Percentiles rank a stretch among this genome's conserved stretches.
These are phyloP conservation scores for Aratinga solstitialis DNA, from an alignment of 2,797 vertebrate genomes.

Conservation along the genomic window DNA sequence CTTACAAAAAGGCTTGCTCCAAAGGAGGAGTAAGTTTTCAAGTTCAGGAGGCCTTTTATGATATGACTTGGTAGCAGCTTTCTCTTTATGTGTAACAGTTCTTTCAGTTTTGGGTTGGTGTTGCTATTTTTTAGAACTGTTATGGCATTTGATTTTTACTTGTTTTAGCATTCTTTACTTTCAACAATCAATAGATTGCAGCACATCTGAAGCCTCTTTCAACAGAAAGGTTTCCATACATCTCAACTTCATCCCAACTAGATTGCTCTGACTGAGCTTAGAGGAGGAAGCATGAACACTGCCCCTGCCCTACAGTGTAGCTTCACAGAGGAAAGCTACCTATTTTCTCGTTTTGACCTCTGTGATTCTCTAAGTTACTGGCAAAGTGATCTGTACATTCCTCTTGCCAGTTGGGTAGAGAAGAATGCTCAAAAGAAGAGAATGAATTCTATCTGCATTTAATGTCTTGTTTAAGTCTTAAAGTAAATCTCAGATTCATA, in stretches of 20 bases:
- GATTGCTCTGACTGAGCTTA: background rate
- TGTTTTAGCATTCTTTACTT: background rate
- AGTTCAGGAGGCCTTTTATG: background rate
- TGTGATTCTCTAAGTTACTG: background rate
- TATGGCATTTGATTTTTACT: background rate
- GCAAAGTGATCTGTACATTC: background rate
- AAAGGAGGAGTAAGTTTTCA: background rate
- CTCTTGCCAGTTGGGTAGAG: background rate
- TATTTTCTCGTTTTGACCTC: background rate
- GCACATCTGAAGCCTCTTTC: background rate
- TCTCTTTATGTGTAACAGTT: background rate
- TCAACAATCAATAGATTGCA: background rate
- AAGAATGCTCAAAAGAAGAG: background rate
- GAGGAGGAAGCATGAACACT: background rate
- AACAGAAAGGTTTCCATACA: background rate
- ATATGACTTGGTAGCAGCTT: background rate
- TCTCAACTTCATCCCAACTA: background rate
- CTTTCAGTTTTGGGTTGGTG: background rate
- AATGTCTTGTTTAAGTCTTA: background rate
- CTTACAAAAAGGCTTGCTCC: background rate
- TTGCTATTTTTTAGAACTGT: background rate
- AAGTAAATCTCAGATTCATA: background rate
- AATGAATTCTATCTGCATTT: background rate
- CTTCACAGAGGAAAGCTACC: background rate
- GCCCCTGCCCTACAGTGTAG: background rate